Base-by-base conservation (phyloP, 2,797 vertebrate species). In the Esox masquinongy region DNA sequence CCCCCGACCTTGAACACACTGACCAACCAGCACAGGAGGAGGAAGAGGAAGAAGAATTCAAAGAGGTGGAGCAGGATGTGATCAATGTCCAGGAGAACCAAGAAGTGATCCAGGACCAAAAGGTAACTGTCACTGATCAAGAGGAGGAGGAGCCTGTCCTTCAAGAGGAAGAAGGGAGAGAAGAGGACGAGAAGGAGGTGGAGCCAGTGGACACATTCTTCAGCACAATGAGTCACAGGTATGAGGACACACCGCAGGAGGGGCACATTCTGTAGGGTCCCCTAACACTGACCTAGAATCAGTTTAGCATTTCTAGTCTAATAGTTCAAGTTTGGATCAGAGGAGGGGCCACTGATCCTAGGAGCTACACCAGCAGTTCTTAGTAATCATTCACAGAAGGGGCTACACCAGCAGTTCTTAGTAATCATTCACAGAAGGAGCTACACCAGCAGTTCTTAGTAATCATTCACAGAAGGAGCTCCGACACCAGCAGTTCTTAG, bases 221-320 rank as follows among this genome's bases (percentile, higher is more conserved):
- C 93, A 98, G 96, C 91, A 95, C 94, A 90, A 99, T 99, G 97
- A 96, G 94, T 85, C 96, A 97, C 93, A 98, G 97, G 97, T 99
- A 97, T 75, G 88, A 84, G 63, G 83, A 80, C 83, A 87, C 76
- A 73, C 82, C 84, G 86, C 89, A 88, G 86, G 88, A 91, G 83
- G 82, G 87, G 80, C 56, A 59, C 22, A 59, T 59, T 22, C 56
- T 59, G n/a, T 59, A 59, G 56, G 22, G 11, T 2, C 56, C 56
- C 56, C 24, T 24, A 8, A 61, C 22, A 4, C 56, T 56, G 53
- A 59, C 22, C 53, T 22, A 2, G 22, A 24, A 9, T 61, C 56
- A 26, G 22, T 22, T 61, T 24, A 12, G 56, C 56, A 26, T 61
- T 56, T 56, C 17, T n/a, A 19, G n/a, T 11, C 56, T 59, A 59